Conservation (phyloP, 1,140 invertebrate genomes). For the Drosophila ambigua region DNA sequence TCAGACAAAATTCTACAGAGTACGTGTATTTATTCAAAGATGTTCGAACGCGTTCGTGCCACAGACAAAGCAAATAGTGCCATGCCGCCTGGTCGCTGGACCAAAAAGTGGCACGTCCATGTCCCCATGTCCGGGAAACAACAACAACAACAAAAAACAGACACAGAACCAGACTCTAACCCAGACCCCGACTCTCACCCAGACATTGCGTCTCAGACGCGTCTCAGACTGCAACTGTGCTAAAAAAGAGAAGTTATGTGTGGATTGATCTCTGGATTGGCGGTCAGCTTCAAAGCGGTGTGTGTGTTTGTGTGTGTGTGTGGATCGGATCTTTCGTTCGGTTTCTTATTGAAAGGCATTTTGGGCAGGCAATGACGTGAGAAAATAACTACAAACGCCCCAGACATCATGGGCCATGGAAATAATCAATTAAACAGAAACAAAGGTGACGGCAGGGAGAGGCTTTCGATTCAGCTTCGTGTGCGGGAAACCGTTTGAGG, state of each 20-base stretch:
- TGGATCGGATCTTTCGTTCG: background rate
- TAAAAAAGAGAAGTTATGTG: conserved; percentile 43
- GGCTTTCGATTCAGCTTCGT: conserved; percentile 34
- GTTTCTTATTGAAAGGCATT: conserved; percentile 51
- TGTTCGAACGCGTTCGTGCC: conserved; percentile 49
- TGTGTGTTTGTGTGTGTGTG: conserved; percentile 2
- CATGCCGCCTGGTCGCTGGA: conserved; percentile 22
- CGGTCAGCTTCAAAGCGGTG: conserved; percentile 44
- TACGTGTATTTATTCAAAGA: conserved; percentile 61
- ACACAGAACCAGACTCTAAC: too few species aligned
- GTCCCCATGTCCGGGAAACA: conserved; percentile 16
- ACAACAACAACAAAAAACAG: too few species aligned
- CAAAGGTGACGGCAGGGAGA: conserved; percentile 35
- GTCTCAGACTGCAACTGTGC: conserved; percentile 51
- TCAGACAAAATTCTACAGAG: conserved; percentile 40
- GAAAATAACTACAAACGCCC: conserved; percentile 45
- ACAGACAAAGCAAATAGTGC: conserved; percentile 45
- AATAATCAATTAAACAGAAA: conserved; percentile 56
- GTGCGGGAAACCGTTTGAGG: conserved; percentile 45
- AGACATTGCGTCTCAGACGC: conserved; percentile 1
- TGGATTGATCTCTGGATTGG: conserved; percentile 46
- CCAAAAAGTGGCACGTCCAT: conserved; percentile 58
- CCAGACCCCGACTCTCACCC: too few species aligned
- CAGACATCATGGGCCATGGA: conserved; percentile 40
- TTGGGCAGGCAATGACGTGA: conserved; percentile 48